These are phyloP conservation scores for Petrocephalus sullivani DNA, from an alignment of 2,797 vertebrate species.

Conservation along the genomic window DNA sequence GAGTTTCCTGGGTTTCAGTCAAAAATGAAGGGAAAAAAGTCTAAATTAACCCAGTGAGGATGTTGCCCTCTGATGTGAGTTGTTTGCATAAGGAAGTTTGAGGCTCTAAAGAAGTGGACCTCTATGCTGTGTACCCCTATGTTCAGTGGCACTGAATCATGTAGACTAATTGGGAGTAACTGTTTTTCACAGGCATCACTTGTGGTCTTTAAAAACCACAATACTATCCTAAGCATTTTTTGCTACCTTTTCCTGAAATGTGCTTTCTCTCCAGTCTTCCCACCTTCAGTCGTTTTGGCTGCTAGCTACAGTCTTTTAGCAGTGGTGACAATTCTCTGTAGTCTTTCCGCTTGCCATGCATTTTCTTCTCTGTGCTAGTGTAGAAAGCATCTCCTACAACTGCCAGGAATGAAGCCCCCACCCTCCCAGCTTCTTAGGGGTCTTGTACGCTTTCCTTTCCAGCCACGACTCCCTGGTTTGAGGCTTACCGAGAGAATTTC, in stretches of 20 bases:
- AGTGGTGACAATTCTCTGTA: neutral
- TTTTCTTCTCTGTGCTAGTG: neutral
- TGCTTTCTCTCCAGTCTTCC: neutral
- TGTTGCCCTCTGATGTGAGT: neutral
- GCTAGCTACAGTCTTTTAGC: neutral
- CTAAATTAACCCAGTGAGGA: neutral
- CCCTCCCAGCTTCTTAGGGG: neutral
- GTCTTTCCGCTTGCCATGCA: neutral
- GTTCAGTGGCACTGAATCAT: neutral
- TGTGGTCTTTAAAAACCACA: neutral
- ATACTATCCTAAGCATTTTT: neutral
- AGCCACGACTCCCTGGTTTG: slow-evolving; percentile 97
- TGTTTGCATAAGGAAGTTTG: neutral
- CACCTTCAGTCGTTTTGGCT: neutral
- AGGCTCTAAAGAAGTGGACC: neutral
- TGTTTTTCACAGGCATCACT: neutral
- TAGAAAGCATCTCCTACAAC: neutral
- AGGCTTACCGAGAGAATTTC: slow-evolving; percentile 91
- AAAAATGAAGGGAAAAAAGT: neutral
- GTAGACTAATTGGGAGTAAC: neutral
- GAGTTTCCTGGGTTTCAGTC: neutral
- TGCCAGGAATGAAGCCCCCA: neutral
- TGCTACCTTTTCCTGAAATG: neutral
- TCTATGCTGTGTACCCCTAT: neutral
- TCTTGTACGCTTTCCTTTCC: slow-evolving; percentile 34